Conservation (phyloP, 2,113 vertebrate genomes). For the Lophochroa leadbeateri region DNA sequence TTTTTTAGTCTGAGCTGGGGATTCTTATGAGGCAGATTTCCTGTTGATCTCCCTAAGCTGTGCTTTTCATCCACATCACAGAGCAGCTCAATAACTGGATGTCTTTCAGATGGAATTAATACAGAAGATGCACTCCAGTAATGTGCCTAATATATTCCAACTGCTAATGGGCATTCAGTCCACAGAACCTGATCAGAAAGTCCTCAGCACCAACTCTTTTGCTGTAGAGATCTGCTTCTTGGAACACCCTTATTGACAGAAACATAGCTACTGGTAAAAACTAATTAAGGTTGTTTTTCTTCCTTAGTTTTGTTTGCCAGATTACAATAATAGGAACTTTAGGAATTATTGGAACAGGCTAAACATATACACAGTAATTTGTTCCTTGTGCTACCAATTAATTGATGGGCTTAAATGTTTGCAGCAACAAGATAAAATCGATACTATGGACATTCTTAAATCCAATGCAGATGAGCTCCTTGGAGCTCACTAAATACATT, state of each 20-base stretch:
- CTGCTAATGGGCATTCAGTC: not conserved
- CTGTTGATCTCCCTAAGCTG: not conserved
- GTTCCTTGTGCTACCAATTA: not conserved
- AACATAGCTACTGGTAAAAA: not conserved
- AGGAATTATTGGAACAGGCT: not conserved
- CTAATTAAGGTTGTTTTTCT: not conserved
- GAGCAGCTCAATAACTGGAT: not conserved
- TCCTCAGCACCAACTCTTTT: not conserved
- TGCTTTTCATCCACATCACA: not conserved
- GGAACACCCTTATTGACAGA: not conserved
- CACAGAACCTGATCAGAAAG: not conserved
- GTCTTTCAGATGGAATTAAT: constrained; percentile 9
- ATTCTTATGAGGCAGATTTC: not conserved
- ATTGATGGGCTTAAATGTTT: not conserved
- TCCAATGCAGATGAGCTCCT: not conserved
- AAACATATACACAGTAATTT: not conserved
- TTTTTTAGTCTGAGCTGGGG: not conserved
- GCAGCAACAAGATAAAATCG: not conserved
- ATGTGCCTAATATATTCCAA: not conserved
- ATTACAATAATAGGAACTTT: not conserved
- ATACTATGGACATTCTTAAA: not conserved
- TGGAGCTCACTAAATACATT: not conserved
- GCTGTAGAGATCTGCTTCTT: not conserved
- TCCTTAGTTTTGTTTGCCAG: not conserved
- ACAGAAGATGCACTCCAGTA: not conserved